Conservation (phyloP, 2,888 invertebrate species). For the Synanthedon vespiformis region DNA sequence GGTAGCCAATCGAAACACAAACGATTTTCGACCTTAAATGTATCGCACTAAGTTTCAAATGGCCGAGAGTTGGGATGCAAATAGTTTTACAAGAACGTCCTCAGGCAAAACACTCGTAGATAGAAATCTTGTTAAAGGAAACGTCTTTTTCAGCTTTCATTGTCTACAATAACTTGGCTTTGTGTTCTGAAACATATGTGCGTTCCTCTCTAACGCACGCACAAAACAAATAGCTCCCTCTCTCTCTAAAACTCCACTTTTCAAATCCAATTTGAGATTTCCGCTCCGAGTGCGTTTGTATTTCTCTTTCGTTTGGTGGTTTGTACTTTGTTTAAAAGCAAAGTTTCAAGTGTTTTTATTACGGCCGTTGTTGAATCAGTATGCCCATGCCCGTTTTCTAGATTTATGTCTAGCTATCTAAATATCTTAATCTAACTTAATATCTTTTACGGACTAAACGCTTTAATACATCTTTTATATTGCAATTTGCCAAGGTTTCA, state of each 20-base stretch:
- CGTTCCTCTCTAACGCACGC: conserved; percentile 24
- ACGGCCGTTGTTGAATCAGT: neutral
- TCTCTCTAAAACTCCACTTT: conserved; percentile 27
- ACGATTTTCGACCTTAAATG: conserved; percentile 9
- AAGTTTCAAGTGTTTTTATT: conserved; percentile 6
- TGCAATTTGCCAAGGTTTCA: too few relatives aligned
- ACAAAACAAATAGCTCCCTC: conserved; percentile 17
- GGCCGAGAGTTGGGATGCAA: neutral
- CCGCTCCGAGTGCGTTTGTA: conserved; percentile 32
- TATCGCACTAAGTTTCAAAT: conserved; percentile 6
- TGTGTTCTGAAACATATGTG: conserved; percentile 34
- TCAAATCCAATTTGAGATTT: conserved; percentile 55
- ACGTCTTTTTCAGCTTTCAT: conserved; percentile 67
- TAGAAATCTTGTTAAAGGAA: conserved; percentile 67
- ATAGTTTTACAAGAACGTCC: conserved; percentile 25
- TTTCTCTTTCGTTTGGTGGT: conserved; percentile 27
- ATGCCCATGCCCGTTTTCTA: too few relatives aligned
- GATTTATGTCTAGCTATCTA: too few relatives aligned
- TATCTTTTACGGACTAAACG: too few relatives aligned
- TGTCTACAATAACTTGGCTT: conserved; percentile 68
- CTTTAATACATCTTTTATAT: too few relatives aligned
- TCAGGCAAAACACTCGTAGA: conserved; percentile 59
- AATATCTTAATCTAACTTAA: too few relatives aligned
- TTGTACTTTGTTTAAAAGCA: conserved; percentile 12
- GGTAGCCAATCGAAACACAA: neutral